Base-by-base conservation (phyloP, 2,888 invertebrate genomes). In the Neoascia interrupta region DNA sequence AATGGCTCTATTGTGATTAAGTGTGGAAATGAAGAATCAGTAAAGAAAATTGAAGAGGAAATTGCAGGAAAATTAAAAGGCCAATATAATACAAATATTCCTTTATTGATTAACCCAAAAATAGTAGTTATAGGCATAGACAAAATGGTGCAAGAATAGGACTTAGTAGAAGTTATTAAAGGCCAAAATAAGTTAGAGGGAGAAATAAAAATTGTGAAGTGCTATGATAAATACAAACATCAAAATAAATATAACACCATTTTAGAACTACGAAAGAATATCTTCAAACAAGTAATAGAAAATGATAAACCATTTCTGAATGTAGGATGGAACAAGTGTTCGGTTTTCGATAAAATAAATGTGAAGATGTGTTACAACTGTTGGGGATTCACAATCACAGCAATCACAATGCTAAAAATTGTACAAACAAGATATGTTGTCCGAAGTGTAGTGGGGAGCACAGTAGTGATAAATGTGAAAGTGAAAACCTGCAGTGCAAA, bases 361-460 rank as follows among this genome's bases (percentile, higher is more conserved):
- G 36, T 58, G 1, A 58, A 36, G 36, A 60, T 23, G 10, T 60
- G 60, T 36, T 60, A n/a, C 5, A 45, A 45, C 13, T 58, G 43
- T 43, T 58, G 58, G 58, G 18, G 43, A 4, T 39, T 58, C n/a
- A n/a, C n/a, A n/a, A n/a, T n/a, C n/a, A n/a, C n/a, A n/a, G n/a
- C n/a, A n/a, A n/a, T n/a, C n/a, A n/a, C n/a, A n/a, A n/a, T n/a
- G n/a, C n/a, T n/a, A n/a, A n/a, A n/a, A 11, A 3, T 3, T 56
- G 41, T 11, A 13, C 26, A 15, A 43, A 45, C n/a, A 23, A 58
- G 45, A 23, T 21, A n/a, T 11, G 18, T 4, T 58, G 45, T 4
- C 58, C 45, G 4, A 60, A 60, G 8, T 60, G 45, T 60, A 18
- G 58, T 8, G 58, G 13, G 8, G 56, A 56, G 4, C 34, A n/a